Percentiles rank a stretch among this genome's conserved stretches.
Conservation (phyloP, 2,113 vertebrate species). For the Tupaia chinensis region DNA sequence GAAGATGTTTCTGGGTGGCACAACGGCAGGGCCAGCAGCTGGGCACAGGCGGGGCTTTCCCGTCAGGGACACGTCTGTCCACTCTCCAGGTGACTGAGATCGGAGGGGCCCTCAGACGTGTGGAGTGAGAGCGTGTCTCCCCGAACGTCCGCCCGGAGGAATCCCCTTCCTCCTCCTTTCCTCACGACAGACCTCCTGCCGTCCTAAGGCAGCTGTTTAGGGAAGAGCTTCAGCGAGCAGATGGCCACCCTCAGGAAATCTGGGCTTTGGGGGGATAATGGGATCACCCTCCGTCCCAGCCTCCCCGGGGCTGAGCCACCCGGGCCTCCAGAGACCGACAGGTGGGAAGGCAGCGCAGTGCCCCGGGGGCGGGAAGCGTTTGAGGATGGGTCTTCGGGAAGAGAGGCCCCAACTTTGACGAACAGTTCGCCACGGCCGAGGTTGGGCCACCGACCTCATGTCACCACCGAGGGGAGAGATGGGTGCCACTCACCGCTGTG, state of each 20-base stretch:
- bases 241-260: slow-evolving; percentile 22
- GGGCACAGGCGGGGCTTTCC: no score
- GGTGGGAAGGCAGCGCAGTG: background rate
- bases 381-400: background rate
- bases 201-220: slow-evolving; percentile 20
- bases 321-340: no score
- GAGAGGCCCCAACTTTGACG: background rate
- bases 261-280: background rate
- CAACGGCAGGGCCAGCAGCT: no score
- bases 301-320: background rate
- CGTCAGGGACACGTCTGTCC: fast-evolving
- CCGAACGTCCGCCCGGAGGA: fast-evolving
- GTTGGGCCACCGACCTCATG: background rate
- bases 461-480: background rate
- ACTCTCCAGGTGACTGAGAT: fast-evolving
- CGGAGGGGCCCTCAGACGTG: background rate
- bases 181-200: background rate
- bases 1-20: fast-evolving
- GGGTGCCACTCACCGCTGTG: no score
- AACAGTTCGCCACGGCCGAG: fast-evolving
- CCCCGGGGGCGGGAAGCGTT: fast-evolving
- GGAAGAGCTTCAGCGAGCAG: background rate
- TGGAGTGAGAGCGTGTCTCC: fast-evolving
- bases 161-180: background rate
- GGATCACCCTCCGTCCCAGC: background rate